Conservation (phyloP, 2,888 invertebrate species). For the Meghimatium bilineatum region DNA sequence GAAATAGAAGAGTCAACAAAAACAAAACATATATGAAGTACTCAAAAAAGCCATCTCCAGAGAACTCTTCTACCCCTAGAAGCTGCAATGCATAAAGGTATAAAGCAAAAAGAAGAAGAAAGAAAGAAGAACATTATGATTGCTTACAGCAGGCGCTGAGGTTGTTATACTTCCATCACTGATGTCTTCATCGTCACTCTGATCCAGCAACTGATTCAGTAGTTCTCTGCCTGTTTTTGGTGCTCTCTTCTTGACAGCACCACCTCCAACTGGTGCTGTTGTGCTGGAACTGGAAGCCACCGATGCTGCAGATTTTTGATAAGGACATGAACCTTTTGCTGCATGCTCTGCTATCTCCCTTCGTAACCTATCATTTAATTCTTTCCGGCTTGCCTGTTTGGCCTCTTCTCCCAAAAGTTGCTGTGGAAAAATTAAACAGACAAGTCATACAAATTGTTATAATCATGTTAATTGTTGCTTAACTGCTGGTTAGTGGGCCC, state of each 20-base stretch:
- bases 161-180: slow-evolving; percentile 52
- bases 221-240: slow-evolving; percentile 78
- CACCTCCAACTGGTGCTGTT: background rate
- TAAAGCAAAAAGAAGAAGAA: background rate
- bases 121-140: background rate
- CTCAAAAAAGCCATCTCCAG: no score
- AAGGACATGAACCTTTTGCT: background rate
- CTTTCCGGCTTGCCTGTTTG: slow-evolving; percentile 5
- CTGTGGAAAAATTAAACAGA: slow-evolving; percentile 53
- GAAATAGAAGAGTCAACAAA: no score
- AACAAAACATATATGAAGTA: no score
- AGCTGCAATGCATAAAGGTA: no score
- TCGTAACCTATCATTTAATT: slow-evolving; percentile 27
- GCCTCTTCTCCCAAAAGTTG: slow-evolving; percentile 67
- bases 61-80: no score
- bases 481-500: no score
- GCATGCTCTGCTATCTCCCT: slow-evolving; percentile 24
- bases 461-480: no score
- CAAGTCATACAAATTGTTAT: no score
- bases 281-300: slow-evolving; percentile 1
- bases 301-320: slow-evolving; percentile 6
- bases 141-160: slow-evolving; percentile 71
- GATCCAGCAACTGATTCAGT: slow-evolving; percentile 80
- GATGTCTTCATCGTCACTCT: slow-evolving; percentile 57
- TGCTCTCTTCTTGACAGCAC: slow-evolving; percentile 35